Evolutionary conservation across 2,888 invertebrate species (phyloP), one percentile per base, ranked within the genome.

Genomic region (Caenorhabditis sp.): DNA sequence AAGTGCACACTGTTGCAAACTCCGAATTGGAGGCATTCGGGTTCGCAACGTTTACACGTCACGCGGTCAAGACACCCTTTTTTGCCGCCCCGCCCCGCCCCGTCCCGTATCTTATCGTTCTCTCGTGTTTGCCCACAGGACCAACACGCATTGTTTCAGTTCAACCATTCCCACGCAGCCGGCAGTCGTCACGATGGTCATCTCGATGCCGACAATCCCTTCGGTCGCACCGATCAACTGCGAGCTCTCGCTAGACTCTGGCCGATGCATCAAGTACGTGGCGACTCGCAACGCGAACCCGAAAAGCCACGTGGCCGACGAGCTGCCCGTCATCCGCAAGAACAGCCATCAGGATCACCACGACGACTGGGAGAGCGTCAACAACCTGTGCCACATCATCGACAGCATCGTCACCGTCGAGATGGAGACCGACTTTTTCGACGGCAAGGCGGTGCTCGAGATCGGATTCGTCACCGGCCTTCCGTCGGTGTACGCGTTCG

Each of bases 391-490:
- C 48, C 83, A 86, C 56, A 71, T 80, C 37, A 68, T 86, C 45
- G 87, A 87, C 77, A 68, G 78, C 20, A 79, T 84, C 35, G 80
- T 87, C 20, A 83, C 84, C 43, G 80, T 81, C 41, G 87, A 87
- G 26, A 79, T 81, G 76, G 86, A 87, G 45, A 79, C 78, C 22
- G 81, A 86, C 55, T 78, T 87, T 48, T 86, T 87, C 72, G 80
- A 83, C 26, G 81, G 80, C 35, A 86, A 86, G 55, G 73, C 78
- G 11, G 83, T 87, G 3, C 78, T 87, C 3, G 87, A 87, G 74
- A 84, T 87, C 39, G 87, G 87, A 13, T 87, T 86, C 73, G 73
- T 82, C 22, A 86, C 86, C 26, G 87, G 87, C 15, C 79, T 87
- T 15, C 87, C 87, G 7, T 81, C 87, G 7, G 82, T 84, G 8